phyloP scores from a whole-genome alignment of 2,113 vertebrate species.

The Sylvietta virens region DNA sequence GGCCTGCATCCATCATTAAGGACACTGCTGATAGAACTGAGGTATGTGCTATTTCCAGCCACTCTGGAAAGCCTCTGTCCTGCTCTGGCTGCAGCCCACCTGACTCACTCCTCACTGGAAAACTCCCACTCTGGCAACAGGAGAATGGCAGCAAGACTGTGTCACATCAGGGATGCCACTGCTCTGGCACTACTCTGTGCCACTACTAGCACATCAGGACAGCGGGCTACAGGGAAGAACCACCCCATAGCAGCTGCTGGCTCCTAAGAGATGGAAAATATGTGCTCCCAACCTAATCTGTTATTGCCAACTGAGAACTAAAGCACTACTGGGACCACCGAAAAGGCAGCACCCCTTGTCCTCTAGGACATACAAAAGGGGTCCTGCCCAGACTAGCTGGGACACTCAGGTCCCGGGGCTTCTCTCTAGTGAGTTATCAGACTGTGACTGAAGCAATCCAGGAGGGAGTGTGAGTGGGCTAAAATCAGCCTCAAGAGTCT shows the following conservation, averaged over 20 bases:
- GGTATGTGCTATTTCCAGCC: neutral
- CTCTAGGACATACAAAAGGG: fast-evolving
- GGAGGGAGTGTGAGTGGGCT: fast-evolving
- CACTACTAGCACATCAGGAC: neutral
- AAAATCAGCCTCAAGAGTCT: neutral
- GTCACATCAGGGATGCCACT: neutral
- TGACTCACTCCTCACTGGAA: neutral
- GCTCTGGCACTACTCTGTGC: neutral
- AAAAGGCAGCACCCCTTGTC: neutral
- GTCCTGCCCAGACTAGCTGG: too few species aligned
- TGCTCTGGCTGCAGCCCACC: neutral
- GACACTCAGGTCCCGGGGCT: neutral
- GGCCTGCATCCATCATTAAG: neutral
- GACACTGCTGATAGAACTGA: neutral
- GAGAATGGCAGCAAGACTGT: neutral
- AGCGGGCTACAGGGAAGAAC: neutral
- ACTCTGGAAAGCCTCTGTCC: neutral
- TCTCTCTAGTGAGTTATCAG: neutral
- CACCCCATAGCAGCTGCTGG: neutral
- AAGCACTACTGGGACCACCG: neutral
- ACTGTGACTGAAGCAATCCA: neutral
- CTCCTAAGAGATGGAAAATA: neutral
- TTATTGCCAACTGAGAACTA: neutral
- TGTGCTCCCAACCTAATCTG: neutral
- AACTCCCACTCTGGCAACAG: neutral